phyloP scores from a whole-genome alignment of 2,888 invertebrate species.

The Panzeria rudis region DNA sequence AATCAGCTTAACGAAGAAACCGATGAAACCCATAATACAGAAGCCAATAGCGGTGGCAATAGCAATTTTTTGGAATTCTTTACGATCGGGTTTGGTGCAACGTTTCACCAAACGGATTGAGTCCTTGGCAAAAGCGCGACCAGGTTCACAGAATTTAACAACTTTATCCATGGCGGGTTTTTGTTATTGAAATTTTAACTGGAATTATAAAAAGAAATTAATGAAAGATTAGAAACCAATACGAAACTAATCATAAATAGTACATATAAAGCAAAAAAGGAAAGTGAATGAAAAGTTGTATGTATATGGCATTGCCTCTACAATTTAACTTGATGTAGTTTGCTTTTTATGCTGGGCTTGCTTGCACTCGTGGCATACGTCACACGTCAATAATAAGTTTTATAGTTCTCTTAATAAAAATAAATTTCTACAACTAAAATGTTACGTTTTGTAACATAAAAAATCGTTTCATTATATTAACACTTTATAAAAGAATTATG shows the following conservation, averaged over 20 bases:
- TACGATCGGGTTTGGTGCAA: conserved; percentile 99
- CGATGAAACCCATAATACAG: conserved; percentile 99
- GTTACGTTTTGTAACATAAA: too few species aligned
- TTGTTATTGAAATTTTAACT: conserved; percentile 47
- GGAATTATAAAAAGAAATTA: conserved; percentile 50
- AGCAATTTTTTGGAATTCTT: conserved; percentile 99
- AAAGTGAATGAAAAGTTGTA: conserved; percentile 31
- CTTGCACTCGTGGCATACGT: conserved; percentile 78
- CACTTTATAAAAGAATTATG: neutral
- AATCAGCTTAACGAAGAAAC: conserved; percentile 99
- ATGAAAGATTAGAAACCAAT: conserved; percentile 13
- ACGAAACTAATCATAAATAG: neutral
- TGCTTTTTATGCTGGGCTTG: conserved; percentile 59
- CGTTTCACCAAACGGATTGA: conserved; percentile 98
- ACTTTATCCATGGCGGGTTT: conserved; percentile 95
- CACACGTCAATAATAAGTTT: conserved; percentile 22
- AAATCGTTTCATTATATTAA: neutral
- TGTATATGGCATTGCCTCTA: too few species aligned
- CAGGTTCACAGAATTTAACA: conserved; percentile 96
- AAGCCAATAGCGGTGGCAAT: conserved; percentile 99
- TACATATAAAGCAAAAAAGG: neutral
- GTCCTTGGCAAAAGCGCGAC: conserved; percentile 98
- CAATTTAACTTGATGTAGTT: conserved; percentile 17
- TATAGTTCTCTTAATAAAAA: neutral
- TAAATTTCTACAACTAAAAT: neutral